A percentile compares a stretch with the other conserved stretches of the same genome.
Conservation (phyloP, 2,888 invertebrate genomes). For the Tetragonisca angustula region DNA sequence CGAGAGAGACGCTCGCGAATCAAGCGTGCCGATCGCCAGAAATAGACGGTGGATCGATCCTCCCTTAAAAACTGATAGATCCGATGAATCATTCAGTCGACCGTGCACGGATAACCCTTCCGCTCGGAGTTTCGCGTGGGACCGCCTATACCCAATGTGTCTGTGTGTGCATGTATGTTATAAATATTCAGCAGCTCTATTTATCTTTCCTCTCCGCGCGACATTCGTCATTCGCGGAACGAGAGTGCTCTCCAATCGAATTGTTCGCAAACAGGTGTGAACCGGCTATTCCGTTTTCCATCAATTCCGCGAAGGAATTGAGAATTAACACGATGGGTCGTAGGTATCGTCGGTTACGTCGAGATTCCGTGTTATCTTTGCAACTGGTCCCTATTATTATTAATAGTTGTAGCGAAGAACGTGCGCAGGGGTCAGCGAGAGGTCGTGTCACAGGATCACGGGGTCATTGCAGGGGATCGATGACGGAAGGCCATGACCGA, state of each 20-base stretch:
- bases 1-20: slow-evolving; percentile 3
- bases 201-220: slow-evolving; percentile 21
- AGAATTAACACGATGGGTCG: not conserved
- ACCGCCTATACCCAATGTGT: slow-evolving; percentile 26
- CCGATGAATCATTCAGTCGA: slow-evolving; percentile 44
- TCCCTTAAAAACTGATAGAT: slow-evolving; percentile 33
- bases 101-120: slow-evolving; percentile 18
- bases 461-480: not conserved
- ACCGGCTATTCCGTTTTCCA: not conserved
- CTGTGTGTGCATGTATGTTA: slow-evolving; percentile 12
- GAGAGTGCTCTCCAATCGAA: not conserved
- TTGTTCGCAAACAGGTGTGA: too few relatives aligned
- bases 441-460: not conserved
- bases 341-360: not conserved
- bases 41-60: slow-evolving; percentile 31
- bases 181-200: slow-evolving; percentile 41
- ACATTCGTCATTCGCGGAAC: slow-evolving; percentile 20
- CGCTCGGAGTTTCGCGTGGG: not conserved
- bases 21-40: slow-evolving; percentile 13
- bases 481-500: too few relatives aligned
- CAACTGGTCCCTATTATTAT: not conserved
- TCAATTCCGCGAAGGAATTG: not conserved
- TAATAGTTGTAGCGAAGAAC: not conserved
- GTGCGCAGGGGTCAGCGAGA: not conserved
- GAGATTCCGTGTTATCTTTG: not conserved